Base-by-base conservation (phyloP, 2,797 vertebrate species). In the Borostomias antarcticus region DNA sequence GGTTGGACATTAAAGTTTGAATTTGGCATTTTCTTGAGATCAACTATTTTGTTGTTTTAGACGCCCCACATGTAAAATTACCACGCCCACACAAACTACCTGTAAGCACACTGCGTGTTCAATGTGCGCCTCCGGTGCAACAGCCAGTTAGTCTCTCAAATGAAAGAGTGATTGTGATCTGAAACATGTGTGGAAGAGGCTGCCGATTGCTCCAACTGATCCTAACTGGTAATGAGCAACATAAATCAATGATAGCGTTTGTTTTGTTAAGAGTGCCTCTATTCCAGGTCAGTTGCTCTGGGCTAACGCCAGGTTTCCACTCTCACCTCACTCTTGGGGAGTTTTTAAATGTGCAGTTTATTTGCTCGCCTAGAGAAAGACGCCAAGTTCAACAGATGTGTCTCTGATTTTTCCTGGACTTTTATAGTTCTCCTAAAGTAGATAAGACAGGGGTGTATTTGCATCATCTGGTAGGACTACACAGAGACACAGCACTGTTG, bases 221-320 rank as follows among this genome's bases (percentile, higher is more conserved):
- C 48, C 64, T 70, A 35, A n/a, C 33, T 57, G 32, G 29, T 51
- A 62, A 63, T 35, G 30, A 63, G 15, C 48, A 35, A 26, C 61
- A 63, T 52, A 33, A 61, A 70, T 58, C 35, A 32, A 29, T 69
- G 21, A 52, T 50, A 54, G 57, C 1, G 25, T 60, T 61, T 64
- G 17, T 5, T 37, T 52, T 37, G 10, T 30, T 29, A 51, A 13
- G 25, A 28, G 25, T 4, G 57, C 15, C 21, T 17, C 21, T 15
- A 26, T 23, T 28, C 53, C 3, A n/a, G 28, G 53, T 56, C n/a
- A 10, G 53, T 32, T 56, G 29, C 19, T 25, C 33, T 40, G 21
- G n/a, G 57, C 23, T 58, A 21, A 10, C 10, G 33, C 23, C 57
- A 40, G 35, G 21, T 37, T 40, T 58, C 13, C 32, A 13, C 23